Evolutionary conservation across 2,113 vertebrate genomes (phyloP), one percentile per base, ranked within the genome.

Genomic region (Centropus bengalensis): DNA sequence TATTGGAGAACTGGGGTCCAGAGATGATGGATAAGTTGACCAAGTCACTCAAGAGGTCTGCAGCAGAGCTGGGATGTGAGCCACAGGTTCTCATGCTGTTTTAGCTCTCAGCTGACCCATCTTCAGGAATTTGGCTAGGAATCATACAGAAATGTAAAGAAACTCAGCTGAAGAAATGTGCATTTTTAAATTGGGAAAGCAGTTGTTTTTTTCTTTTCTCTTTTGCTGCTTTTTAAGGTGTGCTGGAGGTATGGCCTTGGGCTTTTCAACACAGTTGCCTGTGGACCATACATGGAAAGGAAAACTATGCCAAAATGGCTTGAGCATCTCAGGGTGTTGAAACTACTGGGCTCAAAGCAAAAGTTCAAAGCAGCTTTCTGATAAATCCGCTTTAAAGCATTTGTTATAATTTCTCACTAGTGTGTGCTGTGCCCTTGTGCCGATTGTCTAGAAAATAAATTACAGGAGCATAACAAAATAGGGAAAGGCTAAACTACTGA

Each of bases 381-480:
- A 60, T 60, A 82, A 91, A 85, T 75, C 36, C 82, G 23, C 62
- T 94, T 79, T 64, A 89, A 89, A 71, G 40, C 9, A 38, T 32
- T 5, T 38, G 13, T 71, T 56, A 23, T 71, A n/a, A 63, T 92
- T 89, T 82, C 30, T 82, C 24, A 64, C 30, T 38, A 75, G 47
- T 10, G 7, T 66, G 22, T 47, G 38, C 33, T 66, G 22, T 47
- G 38, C 33, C 63, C 62, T 51, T 76, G 80, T 71, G 62, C 49
- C 79, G 66, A 64, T 69, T 94, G 17, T 20, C 66, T 76, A 30
- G 36, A 94, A 89, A 87, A 92, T 79, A 71, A 91, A 92, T 56
- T 49, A 68, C 12, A 20, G 23, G 60, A 78, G 11, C 30, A 18
- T 0, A 2, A 74, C 60, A 78, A 56, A 81, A 92, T 78, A 55